Evolutionary conservation across 1,140 invertebrate genomes (phyloP).

Genomic region (Trachelipus rathkii): DNA sequence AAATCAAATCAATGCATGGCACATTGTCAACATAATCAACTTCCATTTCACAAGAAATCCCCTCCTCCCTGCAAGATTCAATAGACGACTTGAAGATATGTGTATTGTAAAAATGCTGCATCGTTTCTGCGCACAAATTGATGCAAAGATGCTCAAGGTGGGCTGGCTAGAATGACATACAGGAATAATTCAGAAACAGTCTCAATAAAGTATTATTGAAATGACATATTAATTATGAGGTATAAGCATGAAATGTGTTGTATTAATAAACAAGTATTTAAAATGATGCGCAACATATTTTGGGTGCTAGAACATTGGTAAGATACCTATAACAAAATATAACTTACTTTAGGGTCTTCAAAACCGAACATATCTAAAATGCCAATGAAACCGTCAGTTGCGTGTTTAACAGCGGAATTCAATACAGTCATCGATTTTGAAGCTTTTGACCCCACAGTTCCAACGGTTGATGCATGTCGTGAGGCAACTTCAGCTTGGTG

Average conservation of each 20-base stretch:
- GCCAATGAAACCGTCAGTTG: conserved; percentile 91
- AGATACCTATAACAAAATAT: not conserved
- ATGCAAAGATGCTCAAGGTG: conserved; percentile 90
- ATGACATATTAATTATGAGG: too few species aligned
- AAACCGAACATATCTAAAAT: conserved; percentile 95
- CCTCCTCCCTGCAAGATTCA: conserved; percentile 88
- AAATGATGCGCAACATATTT: conserved; percentile 8
- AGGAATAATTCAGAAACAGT: too few species aligned
- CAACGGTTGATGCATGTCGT: conserved; percentile 80
- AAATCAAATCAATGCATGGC: conserved; percentile 90
- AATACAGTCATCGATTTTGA: conserved; percentile 73
- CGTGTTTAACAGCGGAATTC: conserved; percentile 85
- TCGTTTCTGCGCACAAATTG: conserved; percentile 91
- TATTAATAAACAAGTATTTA: conserved; percentile 16
- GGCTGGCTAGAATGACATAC: conserved; percentile 59
- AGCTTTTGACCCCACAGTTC: conserved; percentile 78
- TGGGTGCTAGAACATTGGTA: not conserved
- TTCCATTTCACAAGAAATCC: conserved; percentile 82
- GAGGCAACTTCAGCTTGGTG: conserved; percentile 59
- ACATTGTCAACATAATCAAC: conserved; percentile 94
- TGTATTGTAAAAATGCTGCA: conserved; percentile 96
- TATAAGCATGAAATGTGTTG: too few species aligned
- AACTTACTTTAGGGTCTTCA: conserved; percentile 71
- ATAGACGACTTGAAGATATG: conserved; percentile 93
- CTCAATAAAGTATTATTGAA: too few species aligned